Percentiles rank a stretch among this genome's conserved stretches.
phyloP scores from a whole-genome alignment of 2,113 vertebrate genomes.

The Romanogobio albipinnatus region DNA sequence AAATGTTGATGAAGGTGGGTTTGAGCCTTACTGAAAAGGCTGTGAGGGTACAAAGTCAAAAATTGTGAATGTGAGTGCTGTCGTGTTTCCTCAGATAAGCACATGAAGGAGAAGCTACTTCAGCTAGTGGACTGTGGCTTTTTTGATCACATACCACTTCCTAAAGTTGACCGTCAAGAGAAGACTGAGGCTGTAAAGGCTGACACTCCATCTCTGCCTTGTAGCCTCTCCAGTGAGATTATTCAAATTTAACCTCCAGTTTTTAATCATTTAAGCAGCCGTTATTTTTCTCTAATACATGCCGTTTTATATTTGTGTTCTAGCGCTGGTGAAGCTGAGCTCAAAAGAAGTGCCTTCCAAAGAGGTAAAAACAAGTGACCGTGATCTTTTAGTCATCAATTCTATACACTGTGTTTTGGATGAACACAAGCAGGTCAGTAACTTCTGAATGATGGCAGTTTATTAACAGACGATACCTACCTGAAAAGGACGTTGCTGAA shows the following conservation, averaged over 20 bases:
- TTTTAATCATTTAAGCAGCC: background rate
- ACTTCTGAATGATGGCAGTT: conserved; percentile 73
- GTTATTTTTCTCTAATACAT: background rate
- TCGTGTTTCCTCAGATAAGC: conserved; percentile 79
- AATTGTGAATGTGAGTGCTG: background rate
- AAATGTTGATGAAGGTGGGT: too few species aligned
- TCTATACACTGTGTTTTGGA: background rate
- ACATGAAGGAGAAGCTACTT: conserved; percentile 85
- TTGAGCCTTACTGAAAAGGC: background rate
- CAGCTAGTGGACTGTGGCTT: conserved; percentile 86
- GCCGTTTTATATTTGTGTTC: background rate
- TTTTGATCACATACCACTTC: conserved; percentile 84
- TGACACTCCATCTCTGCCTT: background rate
- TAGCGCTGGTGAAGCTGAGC: conserved; percentile 73
- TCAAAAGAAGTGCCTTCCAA: conserved; percentile 77
- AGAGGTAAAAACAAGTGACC: conserved; percentile 77
- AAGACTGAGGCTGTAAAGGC: background rate
- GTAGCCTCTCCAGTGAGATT: conserved; percentile 55
- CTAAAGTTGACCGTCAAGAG: conserved; percentile 65
- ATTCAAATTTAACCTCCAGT: background rate
- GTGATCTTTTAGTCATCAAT: background rate
- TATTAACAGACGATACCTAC: conserved; percentile 84
- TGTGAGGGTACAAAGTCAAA: background rate
- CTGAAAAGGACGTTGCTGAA: conserved; percentile 68
- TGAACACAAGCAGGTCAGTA: conserved; percentile 51